phyloP scores from a whole-genome alignment of 2,888 invertebrate species.

The Biston betularia region DNA sequence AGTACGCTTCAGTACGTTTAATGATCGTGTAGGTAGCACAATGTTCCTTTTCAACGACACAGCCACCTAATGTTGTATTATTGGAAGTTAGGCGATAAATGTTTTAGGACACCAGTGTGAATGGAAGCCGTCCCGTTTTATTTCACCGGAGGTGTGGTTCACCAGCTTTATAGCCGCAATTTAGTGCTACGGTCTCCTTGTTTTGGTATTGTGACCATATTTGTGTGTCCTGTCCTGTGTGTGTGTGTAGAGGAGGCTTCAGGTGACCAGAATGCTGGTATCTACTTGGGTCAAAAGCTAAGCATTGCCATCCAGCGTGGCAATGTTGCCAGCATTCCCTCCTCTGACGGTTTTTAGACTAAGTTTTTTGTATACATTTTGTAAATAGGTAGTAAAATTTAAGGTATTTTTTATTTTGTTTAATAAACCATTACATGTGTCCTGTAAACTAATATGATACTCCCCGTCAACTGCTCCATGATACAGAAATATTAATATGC shows the following conservation, averaged over 20 bases:
- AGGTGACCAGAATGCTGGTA: no score
- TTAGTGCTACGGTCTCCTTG: conserved; percentile 59
- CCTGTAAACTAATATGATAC: not conserved
- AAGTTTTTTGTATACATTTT: no score
- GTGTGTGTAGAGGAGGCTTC: no score
- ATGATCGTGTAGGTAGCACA: conserved; percentile 52
- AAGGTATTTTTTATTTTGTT: no score
- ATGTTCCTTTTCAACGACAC: conserved; percentile 44
- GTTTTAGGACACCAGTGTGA: conserved; percentile 80
- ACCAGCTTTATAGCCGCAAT: conserved; percentile 71
- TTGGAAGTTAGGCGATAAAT: conserved; percentile 60
- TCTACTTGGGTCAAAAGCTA: no score
- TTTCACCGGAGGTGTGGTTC: conserved; percentile 61
- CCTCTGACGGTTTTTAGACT: no score
- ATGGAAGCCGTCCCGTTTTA: conserved; percentile 71
- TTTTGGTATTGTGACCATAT: conserved; percentile 57
- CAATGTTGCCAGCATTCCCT: no score
- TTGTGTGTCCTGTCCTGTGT: no score
- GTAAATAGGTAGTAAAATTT: no score
- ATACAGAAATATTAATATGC: no score
- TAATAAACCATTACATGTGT: not conserved
- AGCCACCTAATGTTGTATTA: conserved; percentile 46
- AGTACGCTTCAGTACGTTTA: conserved; percentile 40
- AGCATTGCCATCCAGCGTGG: no score
- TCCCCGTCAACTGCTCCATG: no score